Evolutionary conservation across 2,888 invertebrate species (phyloP), one percentile per base, ranked within the genome.

Genomic region (Caradrina kadenii): DNA sequence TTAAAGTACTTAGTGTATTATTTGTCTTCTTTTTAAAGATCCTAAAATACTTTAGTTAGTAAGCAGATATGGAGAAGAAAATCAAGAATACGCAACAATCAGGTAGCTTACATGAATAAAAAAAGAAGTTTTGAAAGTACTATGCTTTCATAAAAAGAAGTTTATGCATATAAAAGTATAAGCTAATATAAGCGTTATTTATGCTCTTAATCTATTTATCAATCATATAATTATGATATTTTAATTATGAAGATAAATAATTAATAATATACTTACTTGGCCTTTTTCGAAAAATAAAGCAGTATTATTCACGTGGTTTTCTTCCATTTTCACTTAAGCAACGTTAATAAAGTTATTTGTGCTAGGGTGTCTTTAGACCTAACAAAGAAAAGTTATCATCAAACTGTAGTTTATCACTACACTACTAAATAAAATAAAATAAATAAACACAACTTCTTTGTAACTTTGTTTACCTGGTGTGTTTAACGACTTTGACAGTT

Each of bases 251-350:
- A 48, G 17, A 59, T 54, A 49, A 59, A 69, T 45, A 49, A 59
- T 49, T 42, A 59, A 59, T 17, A 45, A 31, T 69, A 63, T 49
- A 92, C 94, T 92, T 88, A 94, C 94, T 69, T 89, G 87, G 79
- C 90, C 89, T 74, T 92, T 92, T 86, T 92, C 90, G 84, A 92
- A 94, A 76, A 86, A 86, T 75, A 94, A 81, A 7, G 92, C 93
- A 69, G 92, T 92, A 71, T 89, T 91, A 82, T 94, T 93, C 6
- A 93, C 88, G 64, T 93, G 91, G 63, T 83, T 86, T 74, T 91
- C 91, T 79, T 93, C 93, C 94, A 93, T 95, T 64, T 80, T 74
- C 0, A 5, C 54, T 26, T 19, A 21, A 8, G 59, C 17, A 35
- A 8, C 13, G 7, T 49, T 42, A 42, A 42, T 15, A 15, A 42